Base-by-base conservation (phyloP, 2,888 invertebrate species). In the Pristionchus arcanus region DNA sequence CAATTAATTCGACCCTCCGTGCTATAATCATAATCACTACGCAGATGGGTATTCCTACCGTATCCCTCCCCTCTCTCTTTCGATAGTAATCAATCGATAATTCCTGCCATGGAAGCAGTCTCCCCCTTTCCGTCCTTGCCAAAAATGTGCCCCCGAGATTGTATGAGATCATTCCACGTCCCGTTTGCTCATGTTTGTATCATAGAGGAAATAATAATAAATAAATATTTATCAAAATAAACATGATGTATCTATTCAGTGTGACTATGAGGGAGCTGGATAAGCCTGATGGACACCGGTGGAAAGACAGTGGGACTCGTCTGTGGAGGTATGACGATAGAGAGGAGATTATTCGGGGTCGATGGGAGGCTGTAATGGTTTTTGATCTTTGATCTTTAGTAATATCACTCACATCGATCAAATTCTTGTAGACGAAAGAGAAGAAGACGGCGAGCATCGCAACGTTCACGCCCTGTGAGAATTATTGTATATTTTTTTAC, bases 21-120 rank as follows among this genome's bases (percentile, higher is more conserved):
- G 81, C 81, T 81, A 81, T 81, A 81, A 81, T 81, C 81, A 81
- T 81, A 81, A 81, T 81, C 81, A 81, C 31, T 81, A 81, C 81
- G 49, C 81, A 34, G 81, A 81, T 81, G 81, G 81, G 81, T 81
- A 81, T 21, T 31, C 31, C 37, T 74, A 74, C 74, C 37, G 74
- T 74, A 74, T 31, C 16, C 34, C 21, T 53, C 28, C 28, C 49
- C 49, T 81, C n/a, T n/a, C 49, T 49, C 42, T 49, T 49, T 49
- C 53, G 25, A 53, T 49, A 42, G 28, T 81, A 42, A 34, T 28
- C 31, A 71, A 71, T 71, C 71, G 71, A 71, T 42, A 16, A 37
- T 42, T 49, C 49, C 49, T 81, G 49, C 81, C 81, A 81, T 81
- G 25, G 81, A 81, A 37, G 74, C 37, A 37, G 74, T 74, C 37